Evolutionary conservation across 2,797 vertebrate species (phyloP).

Genomic region (Bradypodion pumilum): DNA sequence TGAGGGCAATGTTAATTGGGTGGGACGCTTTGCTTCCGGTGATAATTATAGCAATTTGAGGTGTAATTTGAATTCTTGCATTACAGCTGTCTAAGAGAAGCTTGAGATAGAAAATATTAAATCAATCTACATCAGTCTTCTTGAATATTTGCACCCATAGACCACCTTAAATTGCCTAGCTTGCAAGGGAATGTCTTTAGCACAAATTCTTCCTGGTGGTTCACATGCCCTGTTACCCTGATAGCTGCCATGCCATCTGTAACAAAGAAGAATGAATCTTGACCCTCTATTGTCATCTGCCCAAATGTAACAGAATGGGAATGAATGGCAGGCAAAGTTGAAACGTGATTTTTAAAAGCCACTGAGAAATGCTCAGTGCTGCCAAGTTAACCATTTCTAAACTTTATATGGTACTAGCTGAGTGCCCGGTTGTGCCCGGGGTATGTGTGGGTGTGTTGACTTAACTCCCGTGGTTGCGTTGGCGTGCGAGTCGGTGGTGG

Average conservation of each 20-base stretch:
- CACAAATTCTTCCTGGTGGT: neutral
- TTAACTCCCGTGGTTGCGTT: no score
- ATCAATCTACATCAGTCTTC: neutral
- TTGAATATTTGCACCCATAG: neutral
- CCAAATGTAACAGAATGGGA: neutral
- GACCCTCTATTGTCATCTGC: no score
- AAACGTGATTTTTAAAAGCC: neutral
- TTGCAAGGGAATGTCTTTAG: neutral
- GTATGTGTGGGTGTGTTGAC: no score
- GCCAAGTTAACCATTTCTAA: neutral
- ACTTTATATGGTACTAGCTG: no score
- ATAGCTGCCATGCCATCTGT: neutral
- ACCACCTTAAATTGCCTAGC: neutral
- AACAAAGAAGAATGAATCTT: neutral
- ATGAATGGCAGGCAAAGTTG: neutral
- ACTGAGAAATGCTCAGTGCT: neutral
- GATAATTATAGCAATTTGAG: no score
- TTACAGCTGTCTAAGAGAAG: no score
- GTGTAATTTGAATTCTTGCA: no score
- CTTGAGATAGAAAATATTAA: no score
- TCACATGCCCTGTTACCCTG: neutral
- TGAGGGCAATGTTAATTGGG: no score
- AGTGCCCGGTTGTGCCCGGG: no score
- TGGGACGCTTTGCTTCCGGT: no score
- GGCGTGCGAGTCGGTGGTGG: no score